Evolutionary conservation across 64 coral and sea anemone genomes (phyloP), one percentile per base, ranked within the genome.

Genomic region (Hydrozoanthus tunicans): DNA sequence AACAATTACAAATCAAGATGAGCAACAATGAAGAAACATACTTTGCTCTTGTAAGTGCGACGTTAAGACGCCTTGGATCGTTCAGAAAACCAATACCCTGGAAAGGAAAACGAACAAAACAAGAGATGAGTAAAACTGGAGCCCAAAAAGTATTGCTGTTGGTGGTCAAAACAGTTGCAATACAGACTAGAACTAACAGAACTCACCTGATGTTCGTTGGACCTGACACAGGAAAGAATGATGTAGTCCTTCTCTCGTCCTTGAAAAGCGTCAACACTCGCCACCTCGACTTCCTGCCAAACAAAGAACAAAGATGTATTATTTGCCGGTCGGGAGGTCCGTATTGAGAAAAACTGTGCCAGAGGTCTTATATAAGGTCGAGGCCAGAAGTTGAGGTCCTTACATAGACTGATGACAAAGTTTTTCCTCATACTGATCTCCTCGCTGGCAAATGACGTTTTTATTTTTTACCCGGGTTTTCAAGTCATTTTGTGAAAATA

Each of bases 221-320:
- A 99, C 70, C 97, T 84, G 24, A 99, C 97, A 94, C 97, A 99
- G 5, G 97, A 99, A 13, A 99, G 80, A 70, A 99, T 99, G n/a
- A 99, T 99, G 85, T 99, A 99, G 77, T 99, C 97, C 12, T 99
- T 99, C 62, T 99, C 97, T 63, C 97, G 89, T 53, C 97, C 97
- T 69, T 99, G 97, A 64, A 99, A 99, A 43, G 97, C 97, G 92
- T 99, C 97, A 0, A 99, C 97, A 85, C 97, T 99, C 10, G 97
- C 97, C 5, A 99, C 97, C 71, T 99, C 97, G 24, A 99, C 92
- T 92, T 99, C 97, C 97, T 99, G 27, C 3, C 24, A 64, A 56
- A 0, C 17, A 69, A 62, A n/a, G 55, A 79, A 66, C 3, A 79
- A 25, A 5, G 4, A 13, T 9, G 26, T 26, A 70, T 69, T 69